Evolutionary conservation across 2,888 invertebrate genomes (phyloP).

Genomic region (Cataglyphis livida): DNA sequence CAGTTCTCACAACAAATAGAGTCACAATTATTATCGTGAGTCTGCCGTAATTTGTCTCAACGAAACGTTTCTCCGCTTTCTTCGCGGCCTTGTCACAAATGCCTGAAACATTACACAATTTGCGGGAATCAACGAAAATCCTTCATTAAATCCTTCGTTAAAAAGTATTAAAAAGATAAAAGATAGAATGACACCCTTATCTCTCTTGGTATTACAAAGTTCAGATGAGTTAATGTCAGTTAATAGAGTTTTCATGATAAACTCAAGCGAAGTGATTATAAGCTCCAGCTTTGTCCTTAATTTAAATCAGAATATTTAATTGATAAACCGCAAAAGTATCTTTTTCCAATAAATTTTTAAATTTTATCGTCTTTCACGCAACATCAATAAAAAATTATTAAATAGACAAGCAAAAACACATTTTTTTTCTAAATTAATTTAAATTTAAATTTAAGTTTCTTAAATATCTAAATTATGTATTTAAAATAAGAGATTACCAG

Average conservation of each 20-base stretch:
- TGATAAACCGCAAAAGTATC: not conserved
- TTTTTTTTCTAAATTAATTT: not conserved
- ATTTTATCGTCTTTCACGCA: not conserved
- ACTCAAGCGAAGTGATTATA: conserved; percentile 1
- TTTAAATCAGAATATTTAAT: conserved; percentile 19
- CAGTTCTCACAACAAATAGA: conserved; percentile 25
- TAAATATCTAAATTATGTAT: not conserved
- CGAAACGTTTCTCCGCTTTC: conserved; percentile 13
- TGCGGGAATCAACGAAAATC: conserved; percentile 2
- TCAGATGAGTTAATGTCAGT: conserved; percentile 9
- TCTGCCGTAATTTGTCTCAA: conserved; percentile 11
- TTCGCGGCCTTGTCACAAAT: conserved; percentile 6
- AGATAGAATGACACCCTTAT: not conserved
- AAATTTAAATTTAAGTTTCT: not conserved
- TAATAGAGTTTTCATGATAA: conserved; percentile 20
- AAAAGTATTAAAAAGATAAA: conserved; percentile 8
- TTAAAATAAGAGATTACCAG: not conserved
- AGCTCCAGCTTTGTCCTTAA: not conserved
- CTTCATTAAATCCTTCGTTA: not conserved
- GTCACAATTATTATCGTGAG: conserved; percentile 37
- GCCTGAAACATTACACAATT: conserved; percentile 41
- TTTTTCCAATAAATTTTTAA: not conserved
- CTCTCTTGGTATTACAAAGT: conserved; percentile 13
- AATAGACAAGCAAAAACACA: not conserved
- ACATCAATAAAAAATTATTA: not conserved